phyloP scores from a whole-genome alignment of 1,140 invertebrate genomes.

The Meloidogyne hapla region DNA sequence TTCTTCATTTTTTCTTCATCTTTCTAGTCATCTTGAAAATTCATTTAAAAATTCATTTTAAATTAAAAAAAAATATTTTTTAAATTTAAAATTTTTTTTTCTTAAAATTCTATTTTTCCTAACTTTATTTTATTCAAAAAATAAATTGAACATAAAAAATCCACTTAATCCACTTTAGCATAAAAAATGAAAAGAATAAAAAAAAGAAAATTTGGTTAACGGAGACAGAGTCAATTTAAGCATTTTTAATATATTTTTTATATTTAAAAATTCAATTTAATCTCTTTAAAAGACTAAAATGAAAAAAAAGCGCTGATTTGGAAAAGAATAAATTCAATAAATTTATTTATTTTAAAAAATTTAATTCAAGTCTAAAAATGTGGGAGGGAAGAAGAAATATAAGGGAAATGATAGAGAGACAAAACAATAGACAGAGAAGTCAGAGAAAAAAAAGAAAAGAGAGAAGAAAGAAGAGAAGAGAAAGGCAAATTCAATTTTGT shows the following conservation, averaged over 20 bases:
- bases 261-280: not conserved
- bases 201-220: too few species aligned
- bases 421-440: too few species aligned
- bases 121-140: not conserved
- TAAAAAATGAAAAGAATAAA: not conserved
- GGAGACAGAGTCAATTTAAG: not conserved
- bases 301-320: not conserved
- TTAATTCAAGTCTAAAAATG: not conserved
- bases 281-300: not conserved
- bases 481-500: not conserved
- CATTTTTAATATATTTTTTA: not conserved
- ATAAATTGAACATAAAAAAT: not conserved
- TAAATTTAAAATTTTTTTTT: not conserved
- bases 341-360: too few species aligned
- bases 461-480: not conserved
- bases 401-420: constrained; percentile 1
- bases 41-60: not conserved
- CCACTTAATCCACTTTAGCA: constrained; percentile 5
- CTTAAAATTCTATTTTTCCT: not conserved
- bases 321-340: not conserved
- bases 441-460: not conserved
- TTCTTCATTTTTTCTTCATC: too few species aligned
- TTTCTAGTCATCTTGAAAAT: too few species aligned
- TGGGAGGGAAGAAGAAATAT: not conserved
- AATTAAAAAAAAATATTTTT: not conserved